Conservation (phyloP, 2,888 invertebrate species). For the Cephus rjabovi region DNA sequence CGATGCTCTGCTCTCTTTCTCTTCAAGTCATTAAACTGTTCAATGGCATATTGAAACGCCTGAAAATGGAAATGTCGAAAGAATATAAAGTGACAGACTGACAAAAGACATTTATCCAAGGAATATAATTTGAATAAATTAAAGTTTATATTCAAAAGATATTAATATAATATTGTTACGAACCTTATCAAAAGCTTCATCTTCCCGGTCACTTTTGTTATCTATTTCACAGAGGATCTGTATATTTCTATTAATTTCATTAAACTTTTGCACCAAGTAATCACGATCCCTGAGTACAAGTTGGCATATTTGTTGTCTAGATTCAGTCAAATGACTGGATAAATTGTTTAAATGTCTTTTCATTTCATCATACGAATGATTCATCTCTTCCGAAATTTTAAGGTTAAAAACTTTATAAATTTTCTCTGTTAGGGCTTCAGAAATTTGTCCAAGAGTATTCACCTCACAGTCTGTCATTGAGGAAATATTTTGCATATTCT, state of each 20-base stretch:
- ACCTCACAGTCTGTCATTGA: constrained; percentile 40
- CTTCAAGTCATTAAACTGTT: not conserved
- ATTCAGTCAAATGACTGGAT: constrained; percentile 38
- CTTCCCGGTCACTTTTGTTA: constrained; percentile 19
- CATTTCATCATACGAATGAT: constrained; percentile 37
- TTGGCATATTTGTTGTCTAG: constrained; percentile 40
- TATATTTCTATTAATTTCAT: constrained; percentile 35
- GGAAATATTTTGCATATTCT: constrained; percentile 37
- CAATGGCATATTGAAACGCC: constrained; percentile 29
- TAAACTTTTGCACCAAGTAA: constrained; percentile 37
- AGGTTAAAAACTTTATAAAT: constrained; percentile 46
- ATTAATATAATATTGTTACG: not conserved
- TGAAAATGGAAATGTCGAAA: constrained; percentile 14
- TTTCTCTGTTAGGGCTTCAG: constrained; percentile 39
- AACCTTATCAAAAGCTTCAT: not conserved
- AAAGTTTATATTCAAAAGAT: not conserved
- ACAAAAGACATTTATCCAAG: not conserved
- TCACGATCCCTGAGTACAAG: constrained; percentile 40
- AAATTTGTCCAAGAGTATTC: constrained; percentile 35
- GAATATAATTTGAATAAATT: not conserved
- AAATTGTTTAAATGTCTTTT: constrained; percentile 45
- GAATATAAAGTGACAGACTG: not conserved
- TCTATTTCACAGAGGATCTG: constrained; percentile 37
- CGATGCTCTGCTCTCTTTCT: not conserved
- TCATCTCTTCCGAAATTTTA: constrained; percentile 49